Evolutionary conservation across 1,140 invertebrate genomes (phyloP), one percentile per base, ranked within the genome.

Genomic region (Mactra quadrangularis): DNA sequence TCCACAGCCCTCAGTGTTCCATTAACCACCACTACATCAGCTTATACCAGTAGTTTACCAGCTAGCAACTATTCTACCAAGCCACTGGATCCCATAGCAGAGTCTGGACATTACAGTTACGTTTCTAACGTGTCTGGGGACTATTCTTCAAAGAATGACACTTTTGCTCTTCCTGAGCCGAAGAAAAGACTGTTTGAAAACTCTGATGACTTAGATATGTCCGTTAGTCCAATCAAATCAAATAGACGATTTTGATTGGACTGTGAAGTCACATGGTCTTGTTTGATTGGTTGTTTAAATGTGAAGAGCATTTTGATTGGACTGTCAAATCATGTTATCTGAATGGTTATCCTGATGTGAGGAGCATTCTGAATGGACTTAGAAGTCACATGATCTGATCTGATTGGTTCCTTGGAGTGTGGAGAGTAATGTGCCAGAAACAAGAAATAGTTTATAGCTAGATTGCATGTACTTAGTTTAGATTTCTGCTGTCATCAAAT

Each of bases 141-240:
- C 75, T 50, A 85, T 62, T 62, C 81, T 4, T 84, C 62, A 19
- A 72, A 81, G 47, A 81, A 83, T 22, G 88, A 87, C 41, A 89
- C 89, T 3, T 88, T 86, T 71, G 60, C 59, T 47, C 71, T 89
- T 7, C 87, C 89, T 31, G 89, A 90, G 57, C 89, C 89, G 41
- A 90, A 90, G 81, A 89, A 89, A 76, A 84, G 88, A 74, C 85
- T 90, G 60, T 90, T 90, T 86, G 88, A 90, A 13, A 86, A 79
- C 25, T 81, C 70, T 38, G 88, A 89, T 71, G 88, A 89, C 52
- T 33, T 87, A 9, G 87, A 90, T 57, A 68, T 89, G 64, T 87
- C 87, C 22, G 60, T 88, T 27, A 90, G 88, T 74, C 89, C 89
- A 3, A 88, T 87, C 38, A 90, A 90, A 77, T 52, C 89, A 7